Evolutionary conservation across 2,888 invertebrate species (phyloP), one percentile per base, ranked within the genome.

Genomic region (Cerastis rubricosa): DNA sequence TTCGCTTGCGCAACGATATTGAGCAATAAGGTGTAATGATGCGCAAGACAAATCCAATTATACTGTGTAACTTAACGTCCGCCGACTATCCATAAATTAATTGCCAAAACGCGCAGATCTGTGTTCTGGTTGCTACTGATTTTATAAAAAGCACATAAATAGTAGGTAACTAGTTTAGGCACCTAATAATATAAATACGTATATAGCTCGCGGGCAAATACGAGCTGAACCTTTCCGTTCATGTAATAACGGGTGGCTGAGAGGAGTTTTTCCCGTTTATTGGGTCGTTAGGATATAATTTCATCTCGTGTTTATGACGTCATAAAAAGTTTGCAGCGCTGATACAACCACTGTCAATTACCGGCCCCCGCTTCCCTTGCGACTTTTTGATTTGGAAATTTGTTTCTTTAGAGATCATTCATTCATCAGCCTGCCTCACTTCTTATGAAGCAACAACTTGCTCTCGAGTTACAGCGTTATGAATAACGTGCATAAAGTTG

Each of bases 241-340:
- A 85, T 92, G 93, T 94, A 94, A 95, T 95, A 95, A 92, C 93
- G 92, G 93, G 93, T 92, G 90, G 93, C 91, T 89, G 91, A 91
- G 93, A 94, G 91, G 94, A 94, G 94, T 93, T 95, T 94, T 95
- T 94, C 93, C 92, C 93, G 93, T 95, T 96, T 95, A 95, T 95
- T 94, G 94, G 94, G 94, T 94, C 95, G 95, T 96, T 95, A 95
- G 94, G 94, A 95, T 95, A 96, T 95, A 95, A 96, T 96, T 95
- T 96, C 95, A 95, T 96, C 95, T 94, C 94, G 95, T 95, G 95
- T 95, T 96, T 96, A 96, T 94, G 95, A 93, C 90, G 92, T 89
- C 90, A 94, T 95, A 95, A 96, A 95, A 95, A 95, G 94, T 95
- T 95, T 95, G 92, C 92, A 94, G 92, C 94, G 92, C 92, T 93